Evolutionary conservation across 1,140 invertebrate genomes (phyloP), one percentile per base, ranked within the genome.

Genomic region (Odontomachus brunneus): DNA sequence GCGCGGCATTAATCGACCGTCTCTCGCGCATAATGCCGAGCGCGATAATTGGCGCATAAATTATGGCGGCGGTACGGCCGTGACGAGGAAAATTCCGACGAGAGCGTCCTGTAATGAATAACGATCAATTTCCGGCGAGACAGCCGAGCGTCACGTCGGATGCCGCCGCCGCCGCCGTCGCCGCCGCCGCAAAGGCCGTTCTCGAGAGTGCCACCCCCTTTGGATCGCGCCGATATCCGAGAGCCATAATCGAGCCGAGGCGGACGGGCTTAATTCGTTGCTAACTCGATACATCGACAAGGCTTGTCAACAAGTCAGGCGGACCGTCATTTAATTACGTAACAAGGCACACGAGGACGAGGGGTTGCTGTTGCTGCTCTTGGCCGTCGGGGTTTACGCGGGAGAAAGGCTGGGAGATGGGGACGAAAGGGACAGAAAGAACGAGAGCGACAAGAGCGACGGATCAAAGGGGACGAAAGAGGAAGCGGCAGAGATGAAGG

Each of bases 291-390:
- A 90, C 90, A 92, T 90, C 86, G 86, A 88, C 86, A 89, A 87
- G 85, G 85, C 89, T 89, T 91, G 89, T 92, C 90, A 91, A 90
- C 90, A 88, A 90, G 89, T 89, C 88, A 87, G 89, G 86, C 89
- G 83, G 84, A 86, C 87, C 89, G 85, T 92, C 90, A 91, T 93
- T 93, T 91, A 93, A 93, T 93, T 93, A 93, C 86, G 89, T 86
- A 90, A 92, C 90, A 90, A 90, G 89, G 83, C 75, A 60, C 53
- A 62, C 57, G 44, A 49, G 73, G 59, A 51, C 33, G 75, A 73
- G 65, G 63, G 71, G 83, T 33, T 33, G 29, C 74, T 66, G n/a
- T n/a, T n/a, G 78, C 38, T 82, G 76, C 71, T 83, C 85, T 74
- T 83, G 72, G 57, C 83, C 80, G 38, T 48, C 49, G 53, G 17